Evolutionary conservation across 2,888 invertebrate genomes (phyloP).

Genomic region (Selenia dentaria): DNA sequence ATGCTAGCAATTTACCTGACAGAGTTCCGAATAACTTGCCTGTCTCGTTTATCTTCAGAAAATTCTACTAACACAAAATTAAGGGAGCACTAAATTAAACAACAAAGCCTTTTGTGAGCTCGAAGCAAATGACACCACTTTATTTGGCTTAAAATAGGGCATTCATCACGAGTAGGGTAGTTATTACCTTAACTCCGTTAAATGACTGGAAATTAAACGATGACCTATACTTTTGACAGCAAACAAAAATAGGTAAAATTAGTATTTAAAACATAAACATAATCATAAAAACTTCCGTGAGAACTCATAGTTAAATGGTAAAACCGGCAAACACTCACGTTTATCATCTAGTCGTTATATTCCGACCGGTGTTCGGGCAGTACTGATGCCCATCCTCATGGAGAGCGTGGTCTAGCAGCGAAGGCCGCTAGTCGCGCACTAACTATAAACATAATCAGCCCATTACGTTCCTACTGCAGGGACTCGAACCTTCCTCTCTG

Average conservation of each 20-base stretch:
- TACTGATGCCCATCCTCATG: too few species aligned
- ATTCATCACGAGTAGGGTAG: constrained; percentile 27
- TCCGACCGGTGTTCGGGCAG: too few species aligned
- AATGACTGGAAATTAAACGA: constrained; percentile 14
- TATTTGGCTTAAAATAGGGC: constrained; percentile 31
- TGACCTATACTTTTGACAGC: constrained; percentile 2
- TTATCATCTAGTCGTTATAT: too few species aligned
- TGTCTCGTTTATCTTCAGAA: constrained; percentile 48
- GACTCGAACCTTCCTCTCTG: too few species aligned
- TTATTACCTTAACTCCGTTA: constrained; percentile 23
- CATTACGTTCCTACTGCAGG: too few species aligned
- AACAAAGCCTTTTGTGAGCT: constrained; percentile 35
- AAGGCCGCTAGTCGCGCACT: too few species aligned
- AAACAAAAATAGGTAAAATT: constrained; percentile 2
- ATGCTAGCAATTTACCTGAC: constrained; percentile 26
- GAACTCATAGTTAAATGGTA: too few species aligned
- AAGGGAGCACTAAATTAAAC: constrained; percentile 40
- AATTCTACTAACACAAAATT: constrained; percentile 46
- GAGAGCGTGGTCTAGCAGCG: too few species aligned
- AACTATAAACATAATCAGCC: too few species aligned
- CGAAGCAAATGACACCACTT: constrained; percentile 33
- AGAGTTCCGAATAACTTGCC: constrained; percentile 36
- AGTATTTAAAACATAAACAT: too few species aligned
- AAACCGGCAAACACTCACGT: too few species aligned
- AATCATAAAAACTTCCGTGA: too few species aligned